Base-by-base conservation (phyloP, 2,113 vertebrate genomes). In the Lipophrys pholis region DNA sequence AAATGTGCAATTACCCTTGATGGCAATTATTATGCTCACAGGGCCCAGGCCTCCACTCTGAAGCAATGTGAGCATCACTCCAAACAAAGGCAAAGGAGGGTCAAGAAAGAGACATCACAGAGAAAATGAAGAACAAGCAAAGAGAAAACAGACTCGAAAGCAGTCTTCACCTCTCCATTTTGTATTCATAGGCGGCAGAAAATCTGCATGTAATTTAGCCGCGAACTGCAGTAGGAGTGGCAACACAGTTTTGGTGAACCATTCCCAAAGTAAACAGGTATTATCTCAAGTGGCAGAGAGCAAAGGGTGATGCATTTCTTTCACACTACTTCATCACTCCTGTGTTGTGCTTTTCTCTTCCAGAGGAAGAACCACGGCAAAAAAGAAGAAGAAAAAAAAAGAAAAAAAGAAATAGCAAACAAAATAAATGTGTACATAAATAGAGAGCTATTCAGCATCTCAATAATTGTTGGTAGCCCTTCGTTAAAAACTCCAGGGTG, bases 231-330 rank as follows among this genome's bases (percentile, higher is more conserved):
- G 69, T 8, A 53, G 59, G 52, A 80, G 70, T 43, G 64, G 64
- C 62, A 58, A 56, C 65, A 72, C 35, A 36, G 62, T 48, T 73
- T 38, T 45, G 76, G 50, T 58, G 73, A 80, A 69, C 70, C 39
- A 7, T 78, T 74, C 46, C 64, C 81, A 76, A 67, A 66, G 74
- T 73, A 86, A 87, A 85, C 78, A 82, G 81, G 80, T 78, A 87
- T 89, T 76, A 74, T 83, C 73, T 85, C 50, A n/a, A 83, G 58
- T 41, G 70, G 82, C 75, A 81, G 69, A 56, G 14, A 82, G 59
- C 69, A 75, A 71, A 54, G 65, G 58, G 67, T 61, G 48, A 88
- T 67, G 49, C 66, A 61, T 78, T 78, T 48, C 39, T 71, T 82
- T 78, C 63, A 77, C 1, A 17, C 59, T 51, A 14, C 73, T 64